Percentiles rank a stretch among this genome's conserved stretches.
These are phyloP conservation scores for Camelus dromedarius DNA, from an alignment of 2,113 vertebrate genomes.

Conservation along the genomic window DNA sequence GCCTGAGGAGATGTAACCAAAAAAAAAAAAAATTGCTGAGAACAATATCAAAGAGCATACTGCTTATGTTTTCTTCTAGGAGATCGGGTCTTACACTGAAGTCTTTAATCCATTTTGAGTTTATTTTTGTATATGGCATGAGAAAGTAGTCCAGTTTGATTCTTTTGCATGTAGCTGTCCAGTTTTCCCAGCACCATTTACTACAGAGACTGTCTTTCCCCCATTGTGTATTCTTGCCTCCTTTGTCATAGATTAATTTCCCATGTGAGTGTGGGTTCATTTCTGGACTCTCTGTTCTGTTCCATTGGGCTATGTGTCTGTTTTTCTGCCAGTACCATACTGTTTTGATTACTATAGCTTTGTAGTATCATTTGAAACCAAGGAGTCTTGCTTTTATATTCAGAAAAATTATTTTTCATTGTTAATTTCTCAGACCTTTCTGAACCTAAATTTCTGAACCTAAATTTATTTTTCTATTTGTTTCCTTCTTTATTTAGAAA, in stretches of 20 bases:
- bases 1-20: too few relatives aligned
- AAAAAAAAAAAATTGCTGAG: too few relatives aligned
- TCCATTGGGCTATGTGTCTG: background rate
- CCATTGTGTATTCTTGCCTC: background rate
- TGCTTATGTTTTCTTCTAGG: background rate
- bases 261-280: background rate
- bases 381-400: background rate
- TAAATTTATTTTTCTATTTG: background rate
- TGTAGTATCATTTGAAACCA: background rate
- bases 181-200: background rate
- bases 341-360: background rate
- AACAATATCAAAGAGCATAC: too few relatives aligned
- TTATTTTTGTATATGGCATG: background rate
- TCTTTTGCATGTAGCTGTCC: too few relatives aligned
- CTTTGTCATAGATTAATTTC: background rate
- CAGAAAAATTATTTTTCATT: background rate
- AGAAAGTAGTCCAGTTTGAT: background rate
- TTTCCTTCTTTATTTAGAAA: conserved; percentile 24
- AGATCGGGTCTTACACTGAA: background rate
- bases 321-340: background rate
- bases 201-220: background rate
- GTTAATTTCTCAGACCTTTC: background rate
- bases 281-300: background rate
- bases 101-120: background rate
- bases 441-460: background rate